Percentiles rank a stretch among this genome's conserved stretches.
Conservation (phyloP, 2,888 invertebrate genomes). For the Ethmia dodecea region DNA sequence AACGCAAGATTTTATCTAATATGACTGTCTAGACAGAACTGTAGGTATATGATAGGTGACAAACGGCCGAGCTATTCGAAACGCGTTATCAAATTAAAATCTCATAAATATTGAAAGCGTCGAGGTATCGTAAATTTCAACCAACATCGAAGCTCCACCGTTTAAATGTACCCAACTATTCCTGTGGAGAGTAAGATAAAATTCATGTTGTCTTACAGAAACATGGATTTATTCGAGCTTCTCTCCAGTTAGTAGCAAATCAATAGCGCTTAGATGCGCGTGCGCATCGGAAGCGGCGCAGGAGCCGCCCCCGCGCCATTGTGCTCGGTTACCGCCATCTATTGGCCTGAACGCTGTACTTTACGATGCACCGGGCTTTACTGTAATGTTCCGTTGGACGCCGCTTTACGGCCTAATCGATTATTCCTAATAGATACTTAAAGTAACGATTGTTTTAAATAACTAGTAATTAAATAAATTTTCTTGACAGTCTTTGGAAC, state of each 20-base stretch:
- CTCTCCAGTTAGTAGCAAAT: constrained; percentile 34
- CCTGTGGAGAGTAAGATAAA: constrained; percentile 24
- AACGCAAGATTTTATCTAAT: too few species aligned
- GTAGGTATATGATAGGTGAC: background rate
- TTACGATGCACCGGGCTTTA: constrained; percentile 33
- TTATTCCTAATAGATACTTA: constrained; percentile 33
- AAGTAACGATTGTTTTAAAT: too few species aligned
- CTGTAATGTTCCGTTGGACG: constrained; percentile 35
- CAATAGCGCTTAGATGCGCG: constrained; percentile 21
- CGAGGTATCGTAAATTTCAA: constrained; percentile 15
- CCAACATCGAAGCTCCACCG: constrained; percentile 11
- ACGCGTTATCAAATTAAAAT: constrained; percentile 17
- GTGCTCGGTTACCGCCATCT: constrained; percentile 42
- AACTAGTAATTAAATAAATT: too few species aligned
- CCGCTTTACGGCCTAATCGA: constrained; percentile 38
- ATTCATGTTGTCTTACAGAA: constrained; percentile 31
- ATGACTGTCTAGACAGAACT: too few species aligned
- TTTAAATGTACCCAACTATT: constrained; percentile 17
- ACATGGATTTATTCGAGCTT: constrained; percentile 44
- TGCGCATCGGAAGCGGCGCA: constrained; percentile 31
- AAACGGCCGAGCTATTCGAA: background rate
- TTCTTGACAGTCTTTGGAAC: too few species aligned
- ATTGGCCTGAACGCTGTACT: constrained; percentile 28
- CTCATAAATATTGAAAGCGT: constrained; percentile 23
- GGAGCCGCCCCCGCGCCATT: constrained; percentile 53